Evolutionary conservation across 1,140 invertebrate species (phyloP).

Genomic region (Ridgeia piscesae): DNA sequence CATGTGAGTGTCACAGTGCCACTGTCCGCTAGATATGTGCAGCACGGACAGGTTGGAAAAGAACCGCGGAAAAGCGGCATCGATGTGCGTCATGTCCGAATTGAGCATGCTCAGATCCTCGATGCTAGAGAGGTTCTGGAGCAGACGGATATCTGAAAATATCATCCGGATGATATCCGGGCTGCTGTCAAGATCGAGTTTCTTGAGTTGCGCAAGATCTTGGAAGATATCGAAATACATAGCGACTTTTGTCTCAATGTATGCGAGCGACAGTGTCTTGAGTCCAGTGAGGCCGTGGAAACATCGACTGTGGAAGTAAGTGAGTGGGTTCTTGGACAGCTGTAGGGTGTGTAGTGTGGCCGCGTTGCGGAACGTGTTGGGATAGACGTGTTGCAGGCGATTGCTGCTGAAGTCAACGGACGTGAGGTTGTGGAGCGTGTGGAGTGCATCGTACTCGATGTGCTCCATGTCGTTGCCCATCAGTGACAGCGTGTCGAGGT

Average conservation of each 20-base stretch:
- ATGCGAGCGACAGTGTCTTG: slow-evolving; percentile 69
- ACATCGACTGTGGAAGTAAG: slow-evolving; percentile 66
- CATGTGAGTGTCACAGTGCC: slow-evolving; percentile 53
- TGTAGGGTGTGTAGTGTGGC: slow-evolving; percentile 64
- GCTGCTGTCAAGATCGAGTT: slow-evolving; percentile 73
- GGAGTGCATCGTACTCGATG: slow-evolving; percentile 33
- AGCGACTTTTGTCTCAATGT: slow-evolving; percentile 64
- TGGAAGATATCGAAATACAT: slow-evolving; percentile 56
- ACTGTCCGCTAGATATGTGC: slow-evolving; percentile 54
- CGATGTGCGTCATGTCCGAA: slow-evolving; percentile 64
- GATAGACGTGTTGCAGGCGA: slow-evolving; percentile 46
- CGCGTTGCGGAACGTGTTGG: slow-evolving; percentile 48
- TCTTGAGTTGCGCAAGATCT: slow-evolving; percentile 64
- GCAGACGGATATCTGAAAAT: slow-evolving; percentile 65
- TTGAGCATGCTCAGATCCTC: slow-evolving; percentile 69
- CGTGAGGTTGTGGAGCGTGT: slow-evolving; percentile 55
- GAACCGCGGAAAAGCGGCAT: slow-evolving; percentile 69
- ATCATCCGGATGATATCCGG: slow-evolving; percentile 70
- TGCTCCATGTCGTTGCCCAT: slow-evolving; percentile 36
- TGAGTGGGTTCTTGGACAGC: slow-evolving; percentile 75
- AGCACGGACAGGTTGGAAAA: slow-evolving; percentile 65
- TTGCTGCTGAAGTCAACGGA: slow-evolving; percentile 56
- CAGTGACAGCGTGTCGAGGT: slow-evolving; percentile 34
- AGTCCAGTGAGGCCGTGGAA: slow-evolving; percentile 69
- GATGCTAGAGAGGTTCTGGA: slow-evolving; percentile 64